Base-by-base conservation (phyloP, 35 echinoderm and acorn worm genomes). In the Hemicentrotus pulcherrimus region DNA sequence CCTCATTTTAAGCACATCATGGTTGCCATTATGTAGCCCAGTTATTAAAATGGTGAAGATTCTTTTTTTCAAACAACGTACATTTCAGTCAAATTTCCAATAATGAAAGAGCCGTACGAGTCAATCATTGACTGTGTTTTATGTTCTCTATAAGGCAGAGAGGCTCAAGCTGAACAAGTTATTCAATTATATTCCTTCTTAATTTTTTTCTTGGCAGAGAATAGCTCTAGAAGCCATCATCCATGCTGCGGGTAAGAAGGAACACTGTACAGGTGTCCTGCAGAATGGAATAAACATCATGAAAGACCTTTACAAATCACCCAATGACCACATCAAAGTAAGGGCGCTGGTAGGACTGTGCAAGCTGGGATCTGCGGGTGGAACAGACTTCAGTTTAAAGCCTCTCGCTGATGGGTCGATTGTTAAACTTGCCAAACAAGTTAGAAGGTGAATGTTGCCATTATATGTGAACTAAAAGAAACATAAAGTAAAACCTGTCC, bases 151-250 rank as follows among this genome's bases (percentile, higher is more conserved):
- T 13, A 9, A 22, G 65, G 65, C 0, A 71, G 65, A n/a, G 65
- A 78, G 28, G 22, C n/a, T 28, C 65, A 78, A 22, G 24, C 65
- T n/a, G 19, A 14, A 15, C 50, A 41, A 41, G 35, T 41, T 41
- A 41, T 11, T 16, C 52, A 59, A 59, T 14, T 6, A 10, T 16
- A 5, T 59, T 59, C 16, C 0, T 16, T 59, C 52, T 59, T n/a
- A n/a, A n/a, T n/a, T n/a, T 5, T 59, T 59, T 59, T 46, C 91
- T 48, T 58, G 32, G 19, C 94, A 95, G 98, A 97, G 89, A 96
- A 91, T 99, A 14, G 98, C 98, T 11, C 86, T 97, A 30, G 98
- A 99, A 94, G 96, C 98, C 32, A 99, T 99, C 31, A 94, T 98
- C 50, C 86, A 97, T 71, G 95, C 98, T 50, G 97, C 98, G 15